These are phyloP conservation scores for Melolontha melolontha DNA, from an alignment of 2,888 invertebrate genomes.

Conservation along the genomic window DNA sequence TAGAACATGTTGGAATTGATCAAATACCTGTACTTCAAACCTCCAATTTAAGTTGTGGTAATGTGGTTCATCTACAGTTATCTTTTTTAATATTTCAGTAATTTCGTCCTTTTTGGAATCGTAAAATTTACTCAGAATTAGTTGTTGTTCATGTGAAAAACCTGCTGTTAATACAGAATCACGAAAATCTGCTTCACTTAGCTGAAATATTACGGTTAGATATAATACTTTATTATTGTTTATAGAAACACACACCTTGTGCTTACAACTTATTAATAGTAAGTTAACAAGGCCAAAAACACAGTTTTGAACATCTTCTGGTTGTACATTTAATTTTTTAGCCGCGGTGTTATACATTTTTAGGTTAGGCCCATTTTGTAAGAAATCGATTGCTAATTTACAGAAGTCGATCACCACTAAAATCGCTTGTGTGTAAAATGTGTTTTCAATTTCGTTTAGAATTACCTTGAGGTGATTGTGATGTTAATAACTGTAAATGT, in stretches of 20 bases:
- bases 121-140: conserved; percentile 72
- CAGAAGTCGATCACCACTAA: conserved; percentile 79
- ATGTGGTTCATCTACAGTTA: conserved; percentile 65
- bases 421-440: conserved; percentile 35
- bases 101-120: conserved; percentile 70
- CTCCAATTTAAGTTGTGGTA: conserved; percentile 76
- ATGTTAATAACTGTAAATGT: conserved; percentile 68
- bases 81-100: conserved; percentile 66
- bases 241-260: conserved; percentile 68
- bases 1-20: not conserved
- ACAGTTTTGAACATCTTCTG: conserved; percentile 71
- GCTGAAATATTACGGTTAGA: conserved; percentile 57
- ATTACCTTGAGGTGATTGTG: conserved; percentile 68
- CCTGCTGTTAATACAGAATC: conserved; percentile 68
- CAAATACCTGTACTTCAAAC: conserved; percentile 71
- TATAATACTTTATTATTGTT: not conserved
- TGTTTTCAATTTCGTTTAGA: conserved; percentile 26
- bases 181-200: conserved; percentile 66
- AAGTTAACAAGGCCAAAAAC: conserved; percentile 81
- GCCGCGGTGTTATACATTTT: conserved; percentile 74
- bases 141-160: conserved; percentile 72
- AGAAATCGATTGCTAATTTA: conserved; percentile 75
- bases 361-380: conserved; percentile 75
- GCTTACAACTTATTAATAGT: conserved; percentile 77
- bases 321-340: conserved; percentile 71